Percentiles rank a stretch among this genome's conserved stretches.
Conservation (phyloP, 2,113 vertebrate genomes). For the Oncorhynchus kisutch region DNA sequence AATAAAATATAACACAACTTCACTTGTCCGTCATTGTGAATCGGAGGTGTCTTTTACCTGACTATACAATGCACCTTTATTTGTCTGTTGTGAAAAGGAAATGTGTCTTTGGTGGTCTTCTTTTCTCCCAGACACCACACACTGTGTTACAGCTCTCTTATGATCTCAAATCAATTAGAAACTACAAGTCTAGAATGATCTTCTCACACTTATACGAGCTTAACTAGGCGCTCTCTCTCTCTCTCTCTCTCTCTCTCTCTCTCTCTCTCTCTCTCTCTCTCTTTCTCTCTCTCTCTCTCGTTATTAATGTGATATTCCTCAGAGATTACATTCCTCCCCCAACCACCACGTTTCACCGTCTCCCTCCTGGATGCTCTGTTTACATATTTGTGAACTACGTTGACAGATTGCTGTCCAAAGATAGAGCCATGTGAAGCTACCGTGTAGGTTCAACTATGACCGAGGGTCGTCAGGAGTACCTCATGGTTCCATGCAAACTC, state of each 20-base stretch:
- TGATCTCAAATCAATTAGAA: not conserved
- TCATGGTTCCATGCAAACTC: constrained; percentile 43
- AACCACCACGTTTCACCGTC: constrained; percentile 21
- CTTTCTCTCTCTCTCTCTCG: constrained; percentile 17
- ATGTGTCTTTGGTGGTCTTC: no score
- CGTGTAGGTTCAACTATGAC: constrained; percentile 45
- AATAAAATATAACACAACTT: not conserved
- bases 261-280: no score
- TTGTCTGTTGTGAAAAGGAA: no score
- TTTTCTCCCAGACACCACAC: no score
- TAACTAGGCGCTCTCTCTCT: not conserved
- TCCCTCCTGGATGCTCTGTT: constrained; percentile 49
- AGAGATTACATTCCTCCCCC: constrained; percentile 51
- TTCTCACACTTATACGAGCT: constrained; percentile 33
- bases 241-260: no score
- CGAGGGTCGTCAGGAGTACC: constrained; percentile 28
- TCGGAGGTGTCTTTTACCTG: no score
- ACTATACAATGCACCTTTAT: no score
- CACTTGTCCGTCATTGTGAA: no score
- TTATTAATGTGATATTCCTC: constrained; percentile 39
- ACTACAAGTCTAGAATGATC: constrained; percentile 36
- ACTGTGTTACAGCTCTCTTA: no score
- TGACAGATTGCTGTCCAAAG: constrained; percentile 68
- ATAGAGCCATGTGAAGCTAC: constrained; percentile 49
- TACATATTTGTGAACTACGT: constrained; percentile 61